phyloP scores from a whole-genome alignment of 2,888 invertebrate genomes.

The Ceratothoa steindachneri region DNA sequence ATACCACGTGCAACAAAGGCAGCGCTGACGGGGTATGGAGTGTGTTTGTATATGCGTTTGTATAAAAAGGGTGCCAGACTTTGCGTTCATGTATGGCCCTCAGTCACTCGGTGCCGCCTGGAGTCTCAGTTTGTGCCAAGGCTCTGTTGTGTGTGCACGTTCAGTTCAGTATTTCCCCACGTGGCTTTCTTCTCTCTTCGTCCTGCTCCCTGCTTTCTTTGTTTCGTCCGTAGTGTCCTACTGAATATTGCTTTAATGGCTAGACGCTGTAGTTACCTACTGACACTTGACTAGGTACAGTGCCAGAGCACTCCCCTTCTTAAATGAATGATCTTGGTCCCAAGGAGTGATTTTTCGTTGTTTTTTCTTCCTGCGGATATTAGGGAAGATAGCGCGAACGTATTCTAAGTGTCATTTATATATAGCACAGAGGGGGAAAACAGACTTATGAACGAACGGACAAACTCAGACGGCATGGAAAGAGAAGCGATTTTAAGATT shows the following conservation, averaged over 20 bases:
- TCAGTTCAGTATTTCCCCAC: neutral
- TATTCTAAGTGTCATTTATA: neutral
- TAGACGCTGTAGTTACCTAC: neutral
- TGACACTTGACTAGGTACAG: too few species aligned
- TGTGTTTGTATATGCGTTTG: neutral
- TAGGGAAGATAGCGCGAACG: neutral
- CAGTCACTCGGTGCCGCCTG: constrained; percentile 10
- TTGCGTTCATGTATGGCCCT: constrained; percentile 4
- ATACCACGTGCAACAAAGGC: neutral
- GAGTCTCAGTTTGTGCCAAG: constrained; percentile 5
- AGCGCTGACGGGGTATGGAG: neutral
- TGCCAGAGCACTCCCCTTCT: too few species aligned
- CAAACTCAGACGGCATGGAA: neutral
- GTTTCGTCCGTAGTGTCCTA: neutral
- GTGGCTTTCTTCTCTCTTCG: neutral
- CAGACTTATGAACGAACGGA: neutral
- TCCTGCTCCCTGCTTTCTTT: neutral
- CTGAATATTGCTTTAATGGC: neutral
- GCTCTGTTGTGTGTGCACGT: constrained; percentile 13
- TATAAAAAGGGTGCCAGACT: neutral
- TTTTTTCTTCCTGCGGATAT: neutral
- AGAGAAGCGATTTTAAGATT: neutral
- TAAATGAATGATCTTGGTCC: too few species aligned
- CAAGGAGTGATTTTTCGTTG: too few species aligned
- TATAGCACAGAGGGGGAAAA: neutral